These are phyloP conservation scores for Anhinga rufa DNA, from an alignment of 2,113 vertebrate species.

Conservation along the genomic window DNA sequence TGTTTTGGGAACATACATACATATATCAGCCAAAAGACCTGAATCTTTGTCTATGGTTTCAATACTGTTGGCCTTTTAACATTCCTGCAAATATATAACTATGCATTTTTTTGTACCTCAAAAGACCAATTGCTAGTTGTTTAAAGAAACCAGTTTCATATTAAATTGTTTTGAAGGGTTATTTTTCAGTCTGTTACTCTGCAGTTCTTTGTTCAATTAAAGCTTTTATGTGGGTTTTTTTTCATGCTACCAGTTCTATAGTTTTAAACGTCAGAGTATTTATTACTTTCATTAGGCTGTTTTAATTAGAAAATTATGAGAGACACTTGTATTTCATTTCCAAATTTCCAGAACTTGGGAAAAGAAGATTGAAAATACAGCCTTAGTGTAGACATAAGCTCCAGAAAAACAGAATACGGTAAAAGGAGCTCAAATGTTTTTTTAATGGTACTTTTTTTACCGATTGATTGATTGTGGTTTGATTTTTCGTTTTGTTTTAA, in stretches of 20 bases:
- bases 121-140: not conserved
- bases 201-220: not conserved
- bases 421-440: not conserved
- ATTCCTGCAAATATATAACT: not conserved
- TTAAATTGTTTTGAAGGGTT: not conserved
- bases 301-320: not conserved
- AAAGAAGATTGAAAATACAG: not conserved
- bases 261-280: not conserved
- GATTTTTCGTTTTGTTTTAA: not conserved
- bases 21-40: not conserved
- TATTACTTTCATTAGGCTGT: not conserved
- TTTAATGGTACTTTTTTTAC: not conserved
- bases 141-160: not conserved
- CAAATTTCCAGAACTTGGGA: not conserved
- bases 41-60: not conserved
- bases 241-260: not conserved
- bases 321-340: not conserved
- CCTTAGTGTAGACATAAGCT: not conserved
- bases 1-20: not conserved
- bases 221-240: not conserved
- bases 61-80: not conserved
- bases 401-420: not conserved
- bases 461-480: fast-evolving
- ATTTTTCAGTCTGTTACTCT: not conserved
- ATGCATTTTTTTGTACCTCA: not conserved